Conservation (phyloP, 2,797 vertebrate genomes). For the Danionella dracula region DNA sequence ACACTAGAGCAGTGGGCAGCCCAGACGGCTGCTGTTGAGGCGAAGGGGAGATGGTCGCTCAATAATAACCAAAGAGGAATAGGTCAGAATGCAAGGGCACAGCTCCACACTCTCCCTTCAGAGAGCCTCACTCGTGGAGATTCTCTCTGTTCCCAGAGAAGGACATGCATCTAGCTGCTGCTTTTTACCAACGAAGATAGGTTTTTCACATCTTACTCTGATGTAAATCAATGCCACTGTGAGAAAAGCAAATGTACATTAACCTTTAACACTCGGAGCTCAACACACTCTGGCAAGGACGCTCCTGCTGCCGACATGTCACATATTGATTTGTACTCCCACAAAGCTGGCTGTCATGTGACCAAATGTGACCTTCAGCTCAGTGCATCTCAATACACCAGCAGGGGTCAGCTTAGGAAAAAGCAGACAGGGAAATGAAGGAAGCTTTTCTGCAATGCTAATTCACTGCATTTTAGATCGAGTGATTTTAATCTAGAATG, state of each 20-base stretch:
- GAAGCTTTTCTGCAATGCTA: conserved; percentile 41
- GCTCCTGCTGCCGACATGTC: background rate
- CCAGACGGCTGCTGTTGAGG: conserved; percentile 33
- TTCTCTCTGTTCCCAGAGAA: conserved; percentile 5
- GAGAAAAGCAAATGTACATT: conserved; percentile 28
- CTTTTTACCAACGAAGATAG: conserved; percentile 15
- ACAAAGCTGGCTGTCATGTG: conserved; percentile 21
- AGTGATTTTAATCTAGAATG: conserved; percentile 6
- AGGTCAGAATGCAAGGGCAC: conserved; percentile 41
- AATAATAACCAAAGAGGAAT: conserved; percentile 40
- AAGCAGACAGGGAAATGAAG: conserved; percentile 14
- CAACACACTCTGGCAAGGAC: background rate
- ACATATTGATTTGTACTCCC: conserved; percentile 21
- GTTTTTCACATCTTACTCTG: background rate
- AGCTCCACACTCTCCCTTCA: conserved; percentile 12
- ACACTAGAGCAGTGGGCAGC: conserved; percentile 25
- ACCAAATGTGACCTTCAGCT: conserved; percentile 4
- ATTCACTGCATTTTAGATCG: conserved; percentile 39
- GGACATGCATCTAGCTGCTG: conserved; percentile 8
- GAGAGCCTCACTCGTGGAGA: background rate
- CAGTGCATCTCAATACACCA: background rate
- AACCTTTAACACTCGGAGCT: conserved; percentile 31
- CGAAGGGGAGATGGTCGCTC: conserved; percentile 22
- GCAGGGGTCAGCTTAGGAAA: conserved; percentile 4
- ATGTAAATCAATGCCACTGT: conserved; percentile 31